These are phyloP conservation scores for Dissostichus mawsoni DNA, from an alignment of 2,113 vertebrate genomes.

Conservation along the genomic window DNA sequence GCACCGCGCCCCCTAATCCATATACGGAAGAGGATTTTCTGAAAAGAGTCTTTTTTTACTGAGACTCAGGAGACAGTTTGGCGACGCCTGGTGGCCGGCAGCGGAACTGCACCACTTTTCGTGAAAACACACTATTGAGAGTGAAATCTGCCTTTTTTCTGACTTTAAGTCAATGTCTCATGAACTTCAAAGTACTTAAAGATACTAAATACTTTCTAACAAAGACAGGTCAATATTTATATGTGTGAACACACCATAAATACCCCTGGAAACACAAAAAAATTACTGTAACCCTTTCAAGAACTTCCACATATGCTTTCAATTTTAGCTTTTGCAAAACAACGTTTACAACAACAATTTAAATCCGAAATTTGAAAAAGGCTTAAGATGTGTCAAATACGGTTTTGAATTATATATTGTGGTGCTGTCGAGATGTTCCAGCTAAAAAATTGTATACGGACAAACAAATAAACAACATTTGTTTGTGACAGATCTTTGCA, in stretches of 20 bases:
- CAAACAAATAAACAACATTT: no score
- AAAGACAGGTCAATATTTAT: neutral
- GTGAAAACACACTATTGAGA: neutral
- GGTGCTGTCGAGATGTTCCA: no score
- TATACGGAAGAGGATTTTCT: slow-evolving; percentile 49
- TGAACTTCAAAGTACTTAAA: neutral
- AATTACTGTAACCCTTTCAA: neutral
- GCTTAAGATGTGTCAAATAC: no score
- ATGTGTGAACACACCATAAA: neutral
- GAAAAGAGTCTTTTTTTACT: slow-evolving; percentile 14
- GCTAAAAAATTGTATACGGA: no score
- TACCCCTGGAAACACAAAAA: neutral
- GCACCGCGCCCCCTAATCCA: slow-evolving; percentile 49
- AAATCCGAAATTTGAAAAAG: no score
- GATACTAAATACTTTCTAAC: neutral
- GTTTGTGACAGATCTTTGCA: no score
- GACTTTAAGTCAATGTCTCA: neutral
- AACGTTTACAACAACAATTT: no score
- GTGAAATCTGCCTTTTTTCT: neutral
- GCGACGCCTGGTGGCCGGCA: neutral
- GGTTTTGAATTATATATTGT: no score
- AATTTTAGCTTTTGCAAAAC: no score
- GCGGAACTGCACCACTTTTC: neutral
- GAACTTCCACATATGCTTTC: no score
- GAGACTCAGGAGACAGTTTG: neutral